Conservation (phyloP, 1,140 invertebrate species). For the Drosophila ohnishii region DNA sequence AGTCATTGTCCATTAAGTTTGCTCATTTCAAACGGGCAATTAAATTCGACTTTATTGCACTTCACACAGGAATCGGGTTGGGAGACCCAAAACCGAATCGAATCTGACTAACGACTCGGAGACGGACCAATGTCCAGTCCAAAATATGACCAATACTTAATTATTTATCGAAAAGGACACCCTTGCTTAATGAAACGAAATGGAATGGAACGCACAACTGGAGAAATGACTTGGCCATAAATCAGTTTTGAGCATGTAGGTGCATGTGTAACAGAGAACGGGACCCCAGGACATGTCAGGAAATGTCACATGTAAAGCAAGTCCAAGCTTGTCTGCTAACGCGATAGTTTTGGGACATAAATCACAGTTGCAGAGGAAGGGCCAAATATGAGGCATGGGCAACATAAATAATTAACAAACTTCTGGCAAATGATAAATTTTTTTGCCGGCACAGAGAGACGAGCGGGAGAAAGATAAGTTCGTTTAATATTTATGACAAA, state of each 20-base stretch:
- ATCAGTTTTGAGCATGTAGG: slow-evolving; percentile 12
- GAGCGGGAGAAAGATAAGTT: slow-evolving; percentile 67
- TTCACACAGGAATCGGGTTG: slow-evolving; percentile 34
- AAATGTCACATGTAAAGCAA: slow-evolving; percentile 62
- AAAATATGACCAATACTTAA: slow-evolving; percentile 10
- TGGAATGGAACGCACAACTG: neutral
- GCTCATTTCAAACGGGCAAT: slow-evolving; percentile 81
- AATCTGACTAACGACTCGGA: slow-evolving; percentile 33
- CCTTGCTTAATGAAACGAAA: neutral
- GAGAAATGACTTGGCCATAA: slow-evolving; percentile 19
- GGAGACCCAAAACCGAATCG: slow-evolving; percentile 27
- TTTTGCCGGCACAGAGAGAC: slow-evolving; percentile 59
- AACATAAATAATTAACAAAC: slow-evolving; percentile 83
- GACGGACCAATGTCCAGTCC: slow-evolving; percentile 10
- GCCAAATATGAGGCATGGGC: slow-evolving; percentile 66
- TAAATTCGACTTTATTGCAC: slow-evolving; percentile 82
- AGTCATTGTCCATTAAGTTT: slow-evolving; percentile 82
- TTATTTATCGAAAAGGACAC: slow-evolving; percentile 5
- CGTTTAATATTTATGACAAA: slow-evolving; percentile 83
- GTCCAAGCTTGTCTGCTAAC: neutral
- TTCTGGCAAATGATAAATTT: slow-evolving; percentile 82
- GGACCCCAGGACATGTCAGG: slow-evolving; percentile 36
- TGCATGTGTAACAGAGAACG: slow-evolving; percentile 11
- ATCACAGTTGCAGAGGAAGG: slow-evolving; percentile 59
- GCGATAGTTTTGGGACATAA: slow-evolving; percentile 48